Evolutionary conservation across 35 echinoderm and acorn worm species (phyloP), one percentile per base, ranked within the genome.

Genomic region (Diadema setosum): DNA sequence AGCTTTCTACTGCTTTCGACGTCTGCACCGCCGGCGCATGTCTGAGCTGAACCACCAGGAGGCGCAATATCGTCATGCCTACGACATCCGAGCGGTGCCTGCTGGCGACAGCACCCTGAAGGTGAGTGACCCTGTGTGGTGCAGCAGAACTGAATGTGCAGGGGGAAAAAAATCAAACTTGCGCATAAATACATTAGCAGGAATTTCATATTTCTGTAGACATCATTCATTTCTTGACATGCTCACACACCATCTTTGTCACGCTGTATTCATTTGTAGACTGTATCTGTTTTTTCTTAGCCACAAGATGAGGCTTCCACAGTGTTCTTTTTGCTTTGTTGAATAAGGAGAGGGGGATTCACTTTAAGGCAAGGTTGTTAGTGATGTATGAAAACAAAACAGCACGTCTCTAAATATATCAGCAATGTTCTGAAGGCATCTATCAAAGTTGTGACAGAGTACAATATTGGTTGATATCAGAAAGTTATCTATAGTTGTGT

Each of bases 91-190:
- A 70, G 91, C 95, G 12, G 87, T 93, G 0, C 91, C 95, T 50
- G 91, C 95, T 5, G 95, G 95, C 2, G 95, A 97, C 81, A 97
- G 91, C 69, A 97, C 95, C 23, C 57, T 97, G 39, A 97, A 93
- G 87, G 91, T 97, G 74, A 59, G 45, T 65, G 15, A 65, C 34
- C 23, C 60, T 5, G 24, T 27, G 4, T 65, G 23, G 34, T 65
- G 15, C 24, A 32, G 21, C 9, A 61, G 58, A 29, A 8, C 30
- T 61, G 58, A 29, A 5, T n/a, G 11, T 14, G 11, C 0, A 29
- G n/a, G 30, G 58, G 30, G 5, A 12, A 8, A 61, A 24, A 61
- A 12, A 61, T 24, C 5, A 24, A 14, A 61, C 58, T 8, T 5
- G n/a, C 58, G 30, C 58, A 61, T 24, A 61, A 24, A 61, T 29